Percentiles rank a stretch among this genome's conserved stretches.
phyloP scores from a whole-genome alignment of 2,113 vertebrate genomes.

The Edolisoma coerulescens region DNA sequence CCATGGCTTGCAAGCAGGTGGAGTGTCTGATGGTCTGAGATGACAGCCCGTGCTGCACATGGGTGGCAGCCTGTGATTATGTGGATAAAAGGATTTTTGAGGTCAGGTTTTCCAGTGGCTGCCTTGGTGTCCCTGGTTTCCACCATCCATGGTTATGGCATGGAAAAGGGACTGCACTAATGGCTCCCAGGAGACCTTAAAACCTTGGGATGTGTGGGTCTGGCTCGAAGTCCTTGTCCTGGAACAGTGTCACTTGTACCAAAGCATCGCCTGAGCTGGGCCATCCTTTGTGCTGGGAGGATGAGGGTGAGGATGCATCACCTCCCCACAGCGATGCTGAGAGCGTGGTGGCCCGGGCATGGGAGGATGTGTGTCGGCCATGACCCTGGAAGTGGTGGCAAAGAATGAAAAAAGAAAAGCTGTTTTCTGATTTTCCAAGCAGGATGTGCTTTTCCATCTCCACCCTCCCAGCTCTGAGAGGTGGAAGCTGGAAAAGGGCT shows the following conservation, averaged over 20 bases:
- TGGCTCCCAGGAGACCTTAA: not conserved
- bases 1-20: not conserved
- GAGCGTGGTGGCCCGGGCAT: not conserved
- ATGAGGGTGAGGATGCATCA: not conserved
- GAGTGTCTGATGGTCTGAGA: not conserved
- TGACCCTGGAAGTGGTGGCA: not conserved
- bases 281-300: not conserved
- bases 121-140: not conserved
- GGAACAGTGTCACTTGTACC: not conserved
- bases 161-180: not conserved
- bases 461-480: not conserved
- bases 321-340: not conserved
- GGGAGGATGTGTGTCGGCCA: not conserved
- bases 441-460: not conserved
- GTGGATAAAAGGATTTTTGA: constrained; percentile 70
- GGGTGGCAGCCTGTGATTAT: constrained; percentile 68
- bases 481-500: not conserved
- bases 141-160: not conserved
- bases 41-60: constrained; percentile 48
- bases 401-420: not conserved
- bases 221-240: not conserved
- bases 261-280: not conserved
- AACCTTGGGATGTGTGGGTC: not conserved
- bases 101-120: constrained; percentile 33
- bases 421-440: not conserved